Base-by-base conservation (phyloP, 2,797 vertebrate genomes). In the Pantherophis vulpinus region DNA sequence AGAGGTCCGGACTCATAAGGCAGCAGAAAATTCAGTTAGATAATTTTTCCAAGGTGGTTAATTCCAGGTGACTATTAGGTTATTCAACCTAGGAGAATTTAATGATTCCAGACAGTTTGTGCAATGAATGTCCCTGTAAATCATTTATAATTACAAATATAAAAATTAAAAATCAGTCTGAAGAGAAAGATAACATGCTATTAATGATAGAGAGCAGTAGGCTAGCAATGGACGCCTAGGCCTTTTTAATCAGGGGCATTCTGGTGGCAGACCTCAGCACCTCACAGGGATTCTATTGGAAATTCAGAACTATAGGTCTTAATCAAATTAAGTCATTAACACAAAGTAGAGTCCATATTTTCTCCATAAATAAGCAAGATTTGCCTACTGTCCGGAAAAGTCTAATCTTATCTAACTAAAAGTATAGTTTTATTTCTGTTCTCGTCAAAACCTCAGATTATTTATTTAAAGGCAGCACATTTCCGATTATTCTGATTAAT, bases 51-150 rank as follows among this genome's bases (percentile, higher is more conserved):
- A 97, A 97, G 96, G 96, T 97, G 96, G 97, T 98, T 98, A 98
- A 98, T 98, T 98, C 98, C 98, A 98, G 98, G 98, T 98, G 97
- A 98, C 97, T 94, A 97, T 98, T 97, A 96, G 98, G 98, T 98
- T 98, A 99, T 98, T 98, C 98, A 98, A 97, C 98, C 98, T 98
- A 98, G 95, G 98, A 97, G 97, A 98, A 98, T 98, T 98, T 99
- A 98, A 99, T 99, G 98, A 97, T 97, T 98, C 98, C 95, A 97
- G 98, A 98, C 98, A 97, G 98, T 97, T 97, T 92, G 93, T 97
- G 98, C 98, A 95, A 98, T 98, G 98, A 98, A 98, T 98, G 98
- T 98, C 98, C 97, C 97, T 95, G 97, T 98, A 97, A 98, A 98
- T 99, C 98, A 98, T 97, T 97, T 95, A 94, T 97, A 98, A 98